Base-by-base conservation (phyloP, 1,140 invertebrate species). In the Drosophila dunni region DNA sequence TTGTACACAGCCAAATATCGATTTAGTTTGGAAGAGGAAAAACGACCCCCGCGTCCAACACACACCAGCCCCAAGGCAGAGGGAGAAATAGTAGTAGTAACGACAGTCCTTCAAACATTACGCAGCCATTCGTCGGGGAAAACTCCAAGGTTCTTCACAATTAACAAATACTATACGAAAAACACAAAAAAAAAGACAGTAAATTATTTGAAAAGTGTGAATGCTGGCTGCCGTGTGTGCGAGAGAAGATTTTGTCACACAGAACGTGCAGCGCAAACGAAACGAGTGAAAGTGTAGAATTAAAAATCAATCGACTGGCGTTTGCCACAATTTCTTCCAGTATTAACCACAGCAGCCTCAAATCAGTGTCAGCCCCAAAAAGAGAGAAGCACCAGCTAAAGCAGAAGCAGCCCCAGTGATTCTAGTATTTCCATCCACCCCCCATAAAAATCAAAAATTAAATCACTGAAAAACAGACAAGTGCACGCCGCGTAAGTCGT, bases 31-130 rank as follows among this genome's bases (percentile, higher is more conserved):
- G 62, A 60, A 63, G 64, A 77, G 73, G 73, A 84, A 83, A 81
- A 84, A 71, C 81, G 70, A 78, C 76, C 72, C 72, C 65, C 76
- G 72, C 72, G 65, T 78, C 72, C 73, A 75, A 40, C 66, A 75
- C 66, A 75, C 54, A 75, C 44, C 72, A 70, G 57, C 72, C 61
- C 74, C 78, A 69, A 75, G 61, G 69, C 73, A 62, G 79, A 60
- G 79, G 72, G 79, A 86, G 79, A 58, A 42, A 75, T 79, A 88
- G 83, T 78, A 86, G 84, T 86, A 88, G 83, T 86, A 88, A 86
- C 83, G 82, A 83, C 79, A 81, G 83, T 88, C 83, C 83, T 86
- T 89, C 83, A 88, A 77, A 74, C 73, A 83, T 78, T 86, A 85
- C 82, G 82, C 84, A 88, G 72, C 73, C 79, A 70, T 54, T 45